A percentile compares a stretch with the other conserved stretches of the same genome.
These are phyloP conservation scores for Apis laboriosa DNA, from an alignment of 1,140 invertebrate genomes.

Conservation along the genomic window DNA sequence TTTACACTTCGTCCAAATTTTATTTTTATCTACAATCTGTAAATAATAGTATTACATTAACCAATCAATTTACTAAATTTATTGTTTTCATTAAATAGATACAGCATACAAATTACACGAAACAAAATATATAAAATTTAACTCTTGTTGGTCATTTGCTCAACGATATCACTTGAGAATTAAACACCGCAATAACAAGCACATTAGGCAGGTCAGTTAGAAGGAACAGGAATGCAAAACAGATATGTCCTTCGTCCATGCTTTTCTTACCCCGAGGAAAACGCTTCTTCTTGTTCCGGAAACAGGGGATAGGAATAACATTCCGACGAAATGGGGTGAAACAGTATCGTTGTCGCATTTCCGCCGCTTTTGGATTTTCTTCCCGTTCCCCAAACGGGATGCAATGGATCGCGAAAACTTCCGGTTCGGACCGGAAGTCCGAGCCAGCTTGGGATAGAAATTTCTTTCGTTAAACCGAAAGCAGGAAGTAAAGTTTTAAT, in stretches of 20 bases:
- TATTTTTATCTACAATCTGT: too few relatives aligned
- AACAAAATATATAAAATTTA: too few relatives aligned
- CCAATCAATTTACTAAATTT: too few relatives aligned
- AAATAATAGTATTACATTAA: too few relatives aligned
- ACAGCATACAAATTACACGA: too few relatives aligned
- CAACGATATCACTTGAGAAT: too few relatives aligned
- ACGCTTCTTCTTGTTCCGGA: not conserved
- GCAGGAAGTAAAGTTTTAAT: conserved; percentile 75
- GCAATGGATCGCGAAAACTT: conserved; percentile 40
- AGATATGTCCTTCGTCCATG: not conserved
- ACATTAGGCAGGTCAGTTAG: too few relatives aligned
- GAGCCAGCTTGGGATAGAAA: conserved; percentile 45
- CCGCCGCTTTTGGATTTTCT: not conserved
- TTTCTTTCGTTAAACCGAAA: conserved; percentile 70
- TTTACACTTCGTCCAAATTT: too few relatives aligned
- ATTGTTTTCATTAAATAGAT: too few relatives aligned
- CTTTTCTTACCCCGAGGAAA: not conserved
- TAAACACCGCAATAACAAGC: too few relatives aligned
- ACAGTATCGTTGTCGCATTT: not conserved
- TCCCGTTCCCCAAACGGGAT: not conserved
- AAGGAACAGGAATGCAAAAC: too few relatives aligned
- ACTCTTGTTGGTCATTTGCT: too few relatives aligned
- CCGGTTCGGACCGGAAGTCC: conserved; percentile 35
- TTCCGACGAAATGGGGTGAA: not conserved
- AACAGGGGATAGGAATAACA: not conserved